Percentiles rank a stretch among this genome's conserved stretches.
Evolutionary conservation across 2,797 vertebrate species (phyloP).

Genomic region (Syndactyla subalaris): DNA sequence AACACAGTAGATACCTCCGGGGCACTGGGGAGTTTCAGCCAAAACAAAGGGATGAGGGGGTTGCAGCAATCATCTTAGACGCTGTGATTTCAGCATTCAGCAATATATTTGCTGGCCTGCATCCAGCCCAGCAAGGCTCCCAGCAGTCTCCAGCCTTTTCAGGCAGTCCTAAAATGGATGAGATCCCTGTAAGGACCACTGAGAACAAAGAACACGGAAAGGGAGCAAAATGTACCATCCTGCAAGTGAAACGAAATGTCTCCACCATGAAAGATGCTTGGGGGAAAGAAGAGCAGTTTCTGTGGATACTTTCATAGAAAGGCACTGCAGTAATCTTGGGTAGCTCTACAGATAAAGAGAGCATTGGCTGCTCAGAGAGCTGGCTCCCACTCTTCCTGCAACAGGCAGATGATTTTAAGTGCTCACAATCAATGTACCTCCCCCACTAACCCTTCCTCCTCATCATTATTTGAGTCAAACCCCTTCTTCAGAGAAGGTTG

Average conservation of each 20-base stretch:
- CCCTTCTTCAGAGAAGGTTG: neutral
- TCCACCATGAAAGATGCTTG: neutral
- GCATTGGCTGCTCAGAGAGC: neutral
- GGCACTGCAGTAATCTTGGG: neutral
- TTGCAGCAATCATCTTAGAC: conserved; percentile 54
- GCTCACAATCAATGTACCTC: neutral
- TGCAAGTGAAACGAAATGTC: neutral
- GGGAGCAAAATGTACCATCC: neutral
- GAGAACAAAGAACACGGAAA: neutral
- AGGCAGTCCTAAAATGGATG: neutral
- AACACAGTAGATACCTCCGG: conserved; percentile 42
- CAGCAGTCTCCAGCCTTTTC: neutral
- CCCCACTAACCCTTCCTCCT: neutral
- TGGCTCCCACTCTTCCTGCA: neutral
- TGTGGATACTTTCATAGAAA: neutral
- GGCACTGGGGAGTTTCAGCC: conserved; percentile 58
- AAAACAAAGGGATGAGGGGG: conserved; percentile 35
- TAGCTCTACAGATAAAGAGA: neutral
- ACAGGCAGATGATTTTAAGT: neutral
- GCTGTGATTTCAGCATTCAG: conserved; percentile 55
- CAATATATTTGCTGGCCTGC: conserved; percentile 51
- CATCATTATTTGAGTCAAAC: neutral
- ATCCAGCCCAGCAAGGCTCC: conserved; percentile 40
- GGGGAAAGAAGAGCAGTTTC: neutral
- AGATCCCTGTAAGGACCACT: neutral